Evolutionary conservation across 2,888 invertebrate species (phyloP).

Genomic region (Xylota segnis): DNA sequence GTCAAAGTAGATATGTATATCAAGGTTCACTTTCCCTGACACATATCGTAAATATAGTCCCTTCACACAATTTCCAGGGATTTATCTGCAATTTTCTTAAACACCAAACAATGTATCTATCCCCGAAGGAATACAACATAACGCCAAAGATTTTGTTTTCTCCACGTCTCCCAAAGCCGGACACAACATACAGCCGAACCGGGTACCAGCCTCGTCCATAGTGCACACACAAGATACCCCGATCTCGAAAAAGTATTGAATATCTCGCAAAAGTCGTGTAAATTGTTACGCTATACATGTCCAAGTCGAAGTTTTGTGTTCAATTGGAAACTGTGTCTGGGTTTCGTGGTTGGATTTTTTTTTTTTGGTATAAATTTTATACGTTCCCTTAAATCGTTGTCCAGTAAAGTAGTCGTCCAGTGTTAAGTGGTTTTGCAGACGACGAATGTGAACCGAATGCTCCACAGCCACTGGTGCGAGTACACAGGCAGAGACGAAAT

Average conservation of each 20-base stretch:
- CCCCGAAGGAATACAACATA: conserved; percentile 12
- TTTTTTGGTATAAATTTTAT: conserved; percentile 18
- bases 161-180: conserved; percentile 13
- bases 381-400: conserved; percentile 59
- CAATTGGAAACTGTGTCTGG: conserved; percentile 70
- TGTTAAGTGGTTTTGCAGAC: conserved; percentile 54
- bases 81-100: conserved; percentile 9
- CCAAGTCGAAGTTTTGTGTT: conserved; percentile 71
- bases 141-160: conserved; percentile 15
- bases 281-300: conserved; percentile 65
- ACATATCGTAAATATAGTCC: not conserved
- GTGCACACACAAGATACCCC: conserved; percentile 36
- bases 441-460: conserved; percentile 55
- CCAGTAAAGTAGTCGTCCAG: conserved; percentile 36
- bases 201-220: conserved; percentile 24
- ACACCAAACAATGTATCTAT: conserved; percentile 10
- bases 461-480: conserved; percentile 46
- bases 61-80: not conserved
- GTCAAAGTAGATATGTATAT: too few relatives aligned
- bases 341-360: conserved; percentile 16
- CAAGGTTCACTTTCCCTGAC: too few relatives aligned
- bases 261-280: conserved; percentile 73
- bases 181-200: conserved; percentile 19
- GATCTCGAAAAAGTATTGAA: conserved; percentile 72
- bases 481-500: conserved; percentile 56